A percentile compares a stretch with the other conserved stretches of the same genome.
phyloP scores from a whole-genome alignment of 2,113 vertebrate genomes.

The Calidris pygmaea region DNA sequence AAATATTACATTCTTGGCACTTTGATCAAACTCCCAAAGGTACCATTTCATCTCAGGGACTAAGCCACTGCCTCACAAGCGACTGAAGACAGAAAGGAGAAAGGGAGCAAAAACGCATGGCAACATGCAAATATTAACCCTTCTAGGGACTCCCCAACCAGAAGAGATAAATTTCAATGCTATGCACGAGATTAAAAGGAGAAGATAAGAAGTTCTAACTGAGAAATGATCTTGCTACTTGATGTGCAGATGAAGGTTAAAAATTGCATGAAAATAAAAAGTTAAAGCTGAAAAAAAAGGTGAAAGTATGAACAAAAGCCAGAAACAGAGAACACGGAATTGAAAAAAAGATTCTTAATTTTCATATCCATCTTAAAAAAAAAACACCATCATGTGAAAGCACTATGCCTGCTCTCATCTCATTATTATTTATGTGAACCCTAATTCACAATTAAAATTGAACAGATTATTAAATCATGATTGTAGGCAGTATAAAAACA shows the following conservation, averaged over 20 bases:
- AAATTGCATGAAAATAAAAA: not conserved
- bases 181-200: not conserved
- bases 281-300: not conserved
- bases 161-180: not conserved
- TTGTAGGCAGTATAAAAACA: not conserved
- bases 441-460: not conserved
- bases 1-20: not conserved
- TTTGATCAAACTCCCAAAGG: not conserved
- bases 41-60: not conserved
- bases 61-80: not conserved
- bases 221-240: not conserved
- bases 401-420: not conserved
- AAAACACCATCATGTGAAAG: not conserved
- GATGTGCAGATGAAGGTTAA: not conserved
- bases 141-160: not conserved
- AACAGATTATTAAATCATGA: not conserved
- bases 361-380: not conserved
- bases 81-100: not conserved
- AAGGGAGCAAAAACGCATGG: not conserved
- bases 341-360: not conserved
- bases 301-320: not conserved
- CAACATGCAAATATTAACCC: not conserved
- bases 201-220: not conserved
- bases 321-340: not conserved
- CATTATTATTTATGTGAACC: not conserved